Evolutionary conservation across 2,797 vertebrate species (phyloP).

Genomic region (Sphaeramia orbicularis): DNA sequence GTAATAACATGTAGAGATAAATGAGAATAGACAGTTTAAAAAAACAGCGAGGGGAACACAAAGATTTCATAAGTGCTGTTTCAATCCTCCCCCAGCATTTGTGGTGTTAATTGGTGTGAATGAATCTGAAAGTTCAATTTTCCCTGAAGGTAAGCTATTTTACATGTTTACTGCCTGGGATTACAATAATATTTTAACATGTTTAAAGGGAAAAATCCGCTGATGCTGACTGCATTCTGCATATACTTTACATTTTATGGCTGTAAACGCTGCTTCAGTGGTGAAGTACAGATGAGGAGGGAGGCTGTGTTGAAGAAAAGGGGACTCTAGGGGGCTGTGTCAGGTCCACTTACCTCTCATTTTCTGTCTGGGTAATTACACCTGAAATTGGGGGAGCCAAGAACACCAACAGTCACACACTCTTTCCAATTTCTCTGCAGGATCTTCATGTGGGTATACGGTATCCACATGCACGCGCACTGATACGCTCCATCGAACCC

Average conservation of each 20-base stretch:
- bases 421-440: conserved; percentile 57
- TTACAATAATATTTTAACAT: neutral
- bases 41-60: too few relatives aligned
- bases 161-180: neutral
- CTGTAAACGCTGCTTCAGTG: conserved; percentile 30
- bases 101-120: too few relatives aligned
- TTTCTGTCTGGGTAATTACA: conserved; percentile 79
- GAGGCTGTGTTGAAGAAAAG: conserved; percentile 38
- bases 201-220: neutral
- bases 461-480: conserved; percentile 12
- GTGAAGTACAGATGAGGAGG: conserved; percentile 14
- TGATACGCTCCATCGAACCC: conserved; percentile 19
- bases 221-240: neutral
- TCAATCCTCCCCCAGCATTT: too few relatives aligned
- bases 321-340: conserved; percentile 50
- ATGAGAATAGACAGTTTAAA: too few relatives aligned
- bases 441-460: conserved; percentile 17
- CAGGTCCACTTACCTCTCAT: conserved; percentile 71
- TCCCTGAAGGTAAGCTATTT: neutral
- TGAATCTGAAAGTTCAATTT: too few relatives aligned
- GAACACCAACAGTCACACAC: conserved; percentile 55
- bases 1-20: too few relatives aligned
- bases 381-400: conserved; percentile 70
- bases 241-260: conserved; percentile 4
- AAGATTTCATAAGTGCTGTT: too few relatives aligned